These are phyloP conservation scores for Beaufortia kweichowensis DNA, from an alignment of 2,113 vertebrate species.

Conservation along the genomic window DNA sequence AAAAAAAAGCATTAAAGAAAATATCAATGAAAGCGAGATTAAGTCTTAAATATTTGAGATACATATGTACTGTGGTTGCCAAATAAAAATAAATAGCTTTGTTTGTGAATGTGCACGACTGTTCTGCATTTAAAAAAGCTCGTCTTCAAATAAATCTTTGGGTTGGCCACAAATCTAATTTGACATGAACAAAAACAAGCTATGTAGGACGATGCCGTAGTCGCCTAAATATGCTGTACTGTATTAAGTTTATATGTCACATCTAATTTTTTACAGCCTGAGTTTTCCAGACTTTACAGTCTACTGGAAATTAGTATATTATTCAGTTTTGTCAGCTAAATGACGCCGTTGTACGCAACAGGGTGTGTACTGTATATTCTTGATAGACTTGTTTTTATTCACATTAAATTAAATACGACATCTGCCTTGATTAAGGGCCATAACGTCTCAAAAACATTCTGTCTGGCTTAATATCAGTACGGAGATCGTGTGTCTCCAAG, in stretches of 20 bases:
- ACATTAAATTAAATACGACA: not conserved
- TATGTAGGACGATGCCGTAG: not conserved
- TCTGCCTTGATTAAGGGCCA: not conserved
- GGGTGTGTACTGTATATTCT: not conserved
- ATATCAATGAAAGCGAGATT: constrained; percentile 40
- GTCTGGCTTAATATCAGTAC: constrained; percentile 26
- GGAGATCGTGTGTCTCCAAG: constrained; percentile 10
- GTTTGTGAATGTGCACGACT: not conserved
- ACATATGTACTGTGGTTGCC: not conserved
- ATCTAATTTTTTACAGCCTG: not conserved
- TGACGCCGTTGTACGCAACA: not conserved
- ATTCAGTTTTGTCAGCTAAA: not conserved
- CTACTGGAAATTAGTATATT: not conserved
- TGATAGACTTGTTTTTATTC: not conserved
- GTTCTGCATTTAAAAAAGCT: not conserved
- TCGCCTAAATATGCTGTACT: not conserved
- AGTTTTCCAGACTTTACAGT: not conserved
- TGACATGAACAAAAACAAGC: not conserved
- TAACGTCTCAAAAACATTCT: not conserved
- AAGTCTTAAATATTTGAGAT: constrained; percentile 32
- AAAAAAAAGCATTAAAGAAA: constrained; percentile 37
- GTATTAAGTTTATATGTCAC: not conserved
- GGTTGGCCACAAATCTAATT: not conserved
- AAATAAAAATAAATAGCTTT: not conserved
- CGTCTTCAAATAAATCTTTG: not conserved